Percentiles rank a stretch among this genome's conserved stretches.
Evolutionary conservation across 2,797 vertebrate genomes (phyloP).

Genomic region (Catharus ustulatus): DNA sequence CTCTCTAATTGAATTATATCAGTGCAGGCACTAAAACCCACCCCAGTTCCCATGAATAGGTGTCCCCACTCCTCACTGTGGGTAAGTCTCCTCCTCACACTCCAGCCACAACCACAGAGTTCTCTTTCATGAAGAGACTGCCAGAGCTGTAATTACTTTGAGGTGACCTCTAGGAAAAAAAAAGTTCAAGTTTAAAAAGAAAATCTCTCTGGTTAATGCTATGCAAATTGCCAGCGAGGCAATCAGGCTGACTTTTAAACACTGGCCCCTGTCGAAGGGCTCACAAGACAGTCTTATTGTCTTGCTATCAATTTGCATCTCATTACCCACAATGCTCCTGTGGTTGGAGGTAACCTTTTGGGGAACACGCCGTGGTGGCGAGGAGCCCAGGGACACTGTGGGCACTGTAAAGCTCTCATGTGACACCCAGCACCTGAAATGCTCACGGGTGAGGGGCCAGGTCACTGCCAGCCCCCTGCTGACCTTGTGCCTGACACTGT

Average conservation of each 20-base stretch:
- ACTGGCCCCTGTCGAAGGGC: conserved; percentile 69
- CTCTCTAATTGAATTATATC: neutral
- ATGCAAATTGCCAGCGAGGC: conserved; percentile 82
- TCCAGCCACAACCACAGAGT: conserved; percentile 2
- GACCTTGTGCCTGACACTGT: neutral
- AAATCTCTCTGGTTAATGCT: conserved; percentile 78
- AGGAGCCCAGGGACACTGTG: neutral
- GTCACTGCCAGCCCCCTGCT: neutral
- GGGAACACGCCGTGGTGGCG: fast-evolving
- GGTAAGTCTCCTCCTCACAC: conserved; percentile 27
- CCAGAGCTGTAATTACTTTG: conserved; percentile 71
- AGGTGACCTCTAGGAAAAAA: conserved; percentile 75
- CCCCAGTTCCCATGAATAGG: neutral
- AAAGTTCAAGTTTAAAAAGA: conserved; percentile 73
- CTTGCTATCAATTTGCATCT: conserved; percentile 83
- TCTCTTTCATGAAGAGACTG: conserved; percentile 37
- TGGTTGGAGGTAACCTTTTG: conserved; percentile 67
- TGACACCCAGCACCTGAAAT: neutral
- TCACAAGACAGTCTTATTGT: conserved; percentile 78
- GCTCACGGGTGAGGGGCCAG: fast-evolving
- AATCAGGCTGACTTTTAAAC: conserved; percentile 83
- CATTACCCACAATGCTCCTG: conserved; percentile 78
- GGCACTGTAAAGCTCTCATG: neutral
- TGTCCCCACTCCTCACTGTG: neutral
- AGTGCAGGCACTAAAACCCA: neutral